phyloP scores from a whole-genome alignment of 2,888 invertebrate species.

The Sacculina carcini region DNA sequence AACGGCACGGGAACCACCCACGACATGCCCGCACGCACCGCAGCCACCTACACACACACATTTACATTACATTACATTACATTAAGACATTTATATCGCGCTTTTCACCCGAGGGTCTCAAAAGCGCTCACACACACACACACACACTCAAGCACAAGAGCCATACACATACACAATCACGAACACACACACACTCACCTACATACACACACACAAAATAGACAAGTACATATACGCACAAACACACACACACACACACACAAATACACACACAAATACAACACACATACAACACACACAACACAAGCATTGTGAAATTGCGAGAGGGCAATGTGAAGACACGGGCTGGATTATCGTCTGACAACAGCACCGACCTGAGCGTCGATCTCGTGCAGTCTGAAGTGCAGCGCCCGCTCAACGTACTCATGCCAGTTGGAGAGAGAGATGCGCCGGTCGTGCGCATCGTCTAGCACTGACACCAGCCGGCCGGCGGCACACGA shows the following conservation, averaged over 20 bases:
- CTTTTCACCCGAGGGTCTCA: too few relatives aligned
- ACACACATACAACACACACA: background rate
- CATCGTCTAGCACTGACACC: constrained; percentile 33
- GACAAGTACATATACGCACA: too few relatives aligned
- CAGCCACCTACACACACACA: constrained; percentile 20
- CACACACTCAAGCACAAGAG: too few relatives aligned
- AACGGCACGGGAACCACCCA: constrained; percentile 35
- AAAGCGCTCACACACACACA: too few relatives aligned
- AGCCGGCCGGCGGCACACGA: constrained; percentile 31
- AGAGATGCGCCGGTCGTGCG: constrained; percentile 29
- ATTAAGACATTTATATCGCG: too few relatives aligned
- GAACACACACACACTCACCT: too few relatives aligned
- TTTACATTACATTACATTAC: background rate
- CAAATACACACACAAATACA: too few relatives aligned
- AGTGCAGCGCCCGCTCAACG: constrained; percentile 30
- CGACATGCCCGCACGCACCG: constrained; percentile 34
- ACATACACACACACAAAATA: too few relatives aligned
- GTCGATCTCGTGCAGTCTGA: constrained; percentile 33
- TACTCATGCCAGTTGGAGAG: constrained; percentile 32
- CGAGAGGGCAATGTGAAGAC: background rate
- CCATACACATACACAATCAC: too few relatives aligned
- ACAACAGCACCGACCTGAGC: constrained; percentile 23
- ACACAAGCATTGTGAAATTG: background rate
- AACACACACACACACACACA: too few relatives aligned
- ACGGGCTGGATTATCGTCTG: too few relatives aligned